phyloP scores from a whole-genome alignment of 2,113 vertebrate genomes.

The Stegostoma tigrinum region DNA sequence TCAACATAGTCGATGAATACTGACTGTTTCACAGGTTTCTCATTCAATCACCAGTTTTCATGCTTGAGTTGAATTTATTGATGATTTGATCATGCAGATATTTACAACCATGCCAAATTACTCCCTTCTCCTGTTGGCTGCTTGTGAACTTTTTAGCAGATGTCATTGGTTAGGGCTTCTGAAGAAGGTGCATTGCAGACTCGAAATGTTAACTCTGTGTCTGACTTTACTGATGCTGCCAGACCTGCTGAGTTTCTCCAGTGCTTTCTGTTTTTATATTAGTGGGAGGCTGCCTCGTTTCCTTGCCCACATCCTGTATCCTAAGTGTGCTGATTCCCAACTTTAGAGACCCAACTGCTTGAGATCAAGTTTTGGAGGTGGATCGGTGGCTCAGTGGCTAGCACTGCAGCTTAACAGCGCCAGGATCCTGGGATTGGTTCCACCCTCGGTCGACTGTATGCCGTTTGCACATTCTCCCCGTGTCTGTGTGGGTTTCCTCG shows the following conservation, averaged over 20 bases:
- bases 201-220: too few species aligned
- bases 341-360: not conserved
- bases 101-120: not conserved
- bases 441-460: too few species aligned
- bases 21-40: not conserved
- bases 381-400: too few species aligned
- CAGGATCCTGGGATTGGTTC: too few species aligned
- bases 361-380: not conserved
- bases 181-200: too few species aligned
- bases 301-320: not conserved
- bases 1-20: not conserved
- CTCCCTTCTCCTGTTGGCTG: not conserved
- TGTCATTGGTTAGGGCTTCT: not conserved
- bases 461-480: too few species aligned
- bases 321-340: not conserved
- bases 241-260: too few species aligned
- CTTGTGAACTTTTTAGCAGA: not conserved
- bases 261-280: too few species aligned
- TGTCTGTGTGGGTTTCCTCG: too few species aligned
- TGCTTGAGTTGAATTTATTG: not conserved
- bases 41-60: not conserved
- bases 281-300: not conserved
- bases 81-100: not conserved
- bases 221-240: too few species aligned
- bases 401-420: too few species aligned